Base-by-base conservation (phyloP, 92 coral and sea anemone species). In the Scolanthus callimorphus region DNA sequence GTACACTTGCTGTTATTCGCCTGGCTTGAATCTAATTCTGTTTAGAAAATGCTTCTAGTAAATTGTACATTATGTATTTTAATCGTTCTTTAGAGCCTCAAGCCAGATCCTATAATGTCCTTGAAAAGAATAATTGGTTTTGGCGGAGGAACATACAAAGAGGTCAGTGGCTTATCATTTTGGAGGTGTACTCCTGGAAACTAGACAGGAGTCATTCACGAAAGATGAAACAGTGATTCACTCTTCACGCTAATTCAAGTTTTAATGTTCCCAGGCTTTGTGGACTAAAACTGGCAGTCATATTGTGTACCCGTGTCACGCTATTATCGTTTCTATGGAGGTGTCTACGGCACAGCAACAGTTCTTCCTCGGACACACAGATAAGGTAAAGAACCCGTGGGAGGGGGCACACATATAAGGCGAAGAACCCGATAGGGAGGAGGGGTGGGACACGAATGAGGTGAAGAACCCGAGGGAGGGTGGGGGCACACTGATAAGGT, bases 281-380 rank as follows among this genome's bases (percentile, higher is more conserved):
- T 94, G 99, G 99, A 94, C 88, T 11, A 76, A 77, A 73, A 89
- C 84, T 69, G 99, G 99, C 22, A 79, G 86, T 6, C 50, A 54
- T 15, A 67, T 85, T 22, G 85, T 94, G 27, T 94, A 94, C 64
- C 99, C 99, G 3, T 84, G 97, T 46, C 97, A 94, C 55, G 99
- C 99, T 22, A 84, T 94, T 46, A 84, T 94, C 28, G 94, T 89
- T 2, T 80, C 90, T 28, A 84, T 77, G 89, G 99, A 94, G 12
- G 78, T 94, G 29, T 60, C 94, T 4, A 63, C 94, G 28, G 99
- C 92, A 25, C 83, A 77, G 53, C 99, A 94, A 44, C 90, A 86
- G 49, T 94, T 94, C 63, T 75, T 94, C 51, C 76, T 74, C 57
- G 99, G 99, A n/a, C 96, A 94, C 45, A 94, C 96, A 28, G 96